Percentiles rank a stretch among this genome's conserved stretches.
Conservation (phyloP, 2,888 invertebrate genomes). For the Microplitis deprimator region DNA sequence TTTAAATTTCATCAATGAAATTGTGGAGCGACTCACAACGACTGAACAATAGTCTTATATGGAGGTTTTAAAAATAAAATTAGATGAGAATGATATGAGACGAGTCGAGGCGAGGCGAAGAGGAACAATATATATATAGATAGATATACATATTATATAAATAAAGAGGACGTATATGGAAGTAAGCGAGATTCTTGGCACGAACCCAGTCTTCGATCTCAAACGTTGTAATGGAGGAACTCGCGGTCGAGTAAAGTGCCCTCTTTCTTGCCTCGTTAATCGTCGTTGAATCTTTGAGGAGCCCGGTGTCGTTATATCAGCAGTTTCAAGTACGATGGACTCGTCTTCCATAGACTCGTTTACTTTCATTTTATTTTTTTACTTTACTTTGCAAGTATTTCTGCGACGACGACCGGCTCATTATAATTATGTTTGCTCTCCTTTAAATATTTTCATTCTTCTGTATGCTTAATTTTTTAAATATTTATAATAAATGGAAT, state of each 20-base stretch:
- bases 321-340: constrained; percentile 23
- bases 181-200: constrained; percentile 21
- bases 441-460: neutral
- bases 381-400: neutral
- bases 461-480: neutral
- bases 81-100: constrained; percentile 3
- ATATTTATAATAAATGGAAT: neutral
- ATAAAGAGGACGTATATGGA: no score
- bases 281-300: constrained; percentile 28
- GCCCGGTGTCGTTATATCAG: neutral
- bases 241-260: constrained; percentile 33
- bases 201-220: constrained; percentile 31
- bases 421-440: neutral
- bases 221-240: constrained; percentile 36
- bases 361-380: constrained; percentile 7
- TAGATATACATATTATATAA: no score
- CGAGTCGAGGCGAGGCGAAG: constrained; percentile 14
- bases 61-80: neutral
- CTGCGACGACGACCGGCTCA: neutral
- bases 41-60: constrained; percentile 13
- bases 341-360: neutral
- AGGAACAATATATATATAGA: neutral
- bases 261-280: constrained; percentile 32
- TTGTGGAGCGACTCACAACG: neutral
- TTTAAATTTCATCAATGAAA: constrained; percentile 38